Conservation (phyloP, 2,797 vertebrate genomes). For the Discoglossus pictus region DNA sequence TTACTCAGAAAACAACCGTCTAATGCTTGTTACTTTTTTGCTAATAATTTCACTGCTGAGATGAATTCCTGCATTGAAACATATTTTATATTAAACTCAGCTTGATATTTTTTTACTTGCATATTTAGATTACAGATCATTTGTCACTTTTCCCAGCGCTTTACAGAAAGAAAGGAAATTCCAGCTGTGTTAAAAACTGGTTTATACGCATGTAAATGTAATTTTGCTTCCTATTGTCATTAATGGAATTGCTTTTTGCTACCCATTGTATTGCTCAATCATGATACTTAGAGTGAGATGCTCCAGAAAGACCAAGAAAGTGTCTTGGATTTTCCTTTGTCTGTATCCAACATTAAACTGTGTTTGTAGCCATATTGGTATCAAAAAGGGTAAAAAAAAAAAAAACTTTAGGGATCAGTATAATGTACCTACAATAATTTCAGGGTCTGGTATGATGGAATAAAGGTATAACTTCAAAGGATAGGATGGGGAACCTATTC, state of each 20-base stretch:
- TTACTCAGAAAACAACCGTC: conserved; percentile 33
- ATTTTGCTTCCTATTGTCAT: conserved; percentile 30
- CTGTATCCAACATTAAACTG: too few relatives aligned
- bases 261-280: conserved; percentile 40
- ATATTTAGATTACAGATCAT: conserved; percentile 41
- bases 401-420: too few relatives aligned
- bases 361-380: too few relatives aligned
- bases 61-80: conserved; percentile 25
- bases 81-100: conserved; percentile 52
- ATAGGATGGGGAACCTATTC: too few relatives aligned
- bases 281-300: conserved; percentile 28
- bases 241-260: conserved; percentile 19
- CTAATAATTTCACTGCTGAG: conserved; percentile 41
- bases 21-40: conserved; percentile 34
- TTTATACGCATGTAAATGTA: conserved; percentile 44
- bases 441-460: too few relatives aligned
- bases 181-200: conserved; percentile 47
- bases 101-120: conserved; percentile 53
- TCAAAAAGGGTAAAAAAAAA: too few relatives aligned
- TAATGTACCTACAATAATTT: too few relatives aligned
- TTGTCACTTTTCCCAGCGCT: conserved; percentile 36
- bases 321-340: conserved; percentile 7
- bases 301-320: conserved; percentile 6
- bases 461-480: too few relatives aligned
- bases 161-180: conserved; percentile 41